phyloP scores from a whole-genome alignment of 2,888 invertebrate species.

The Oligia strigilis region DNA sequence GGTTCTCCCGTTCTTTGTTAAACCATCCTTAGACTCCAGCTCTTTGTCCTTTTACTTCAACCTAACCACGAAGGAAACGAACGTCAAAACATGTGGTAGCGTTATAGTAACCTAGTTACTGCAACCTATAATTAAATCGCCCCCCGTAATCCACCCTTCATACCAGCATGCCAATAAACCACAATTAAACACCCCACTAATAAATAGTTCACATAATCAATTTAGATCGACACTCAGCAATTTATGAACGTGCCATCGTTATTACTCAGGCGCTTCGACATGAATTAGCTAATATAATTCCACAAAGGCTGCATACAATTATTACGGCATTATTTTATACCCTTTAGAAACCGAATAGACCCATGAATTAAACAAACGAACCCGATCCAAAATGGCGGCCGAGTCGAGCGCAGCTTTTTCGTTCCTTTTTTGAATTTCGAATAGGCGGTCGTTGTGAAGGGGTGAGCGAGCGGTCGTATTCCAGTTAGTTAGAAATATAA shows the following conservation, averaged over 20 bases:
- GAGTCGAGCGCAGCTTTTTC: conserved; percentile 78
- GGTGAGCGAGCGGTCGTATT: conserved; percentile 65
- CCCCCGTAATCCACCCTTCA: conserved; percentile 35
- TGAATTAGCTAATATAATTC: conserved; percentile 63
- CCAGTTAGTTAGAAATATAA: conserved; percentile 62
- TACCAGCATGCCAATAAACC: conserved; percentile 58
- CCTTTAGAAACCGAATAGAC: conserved; percentile 53
- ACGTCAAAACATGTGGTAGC: conserved; percentile 12
- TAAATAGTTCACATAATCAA: conserved; percentile 53
- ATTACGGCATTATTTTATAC: conserved; percentile 59
- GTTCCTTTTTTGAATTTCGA: conserved; percentile 85
- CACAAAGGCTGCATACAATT: conserved; percentile 55
- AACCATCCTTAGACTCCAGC: not conserved
- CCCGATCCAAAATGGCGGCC: conserved; percentile 80
- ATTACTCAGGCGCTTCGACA: conserved; percentile 35
- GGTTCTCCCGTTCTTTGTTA: not conserved
- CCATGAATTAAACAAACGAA: conserved; percentile 70
- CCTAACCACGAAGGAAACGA: conserved; percentile 15
- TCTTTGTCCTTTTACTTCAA: conserved; percentile 29
- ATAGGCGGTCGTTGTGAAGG: conserved; percentile 71
- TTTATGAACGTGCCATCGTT: conserved; percentile 49
- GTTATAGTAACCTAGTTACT: conserved; percentile 46
- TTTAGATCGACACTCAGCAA: conserved; percentile 59
- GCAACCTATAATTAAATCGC: conserved; percentile 34
- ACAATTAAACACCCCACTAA: conserved; percentile 56